A percentile compares a stretch with the other conserved stretches of the same genome.
Conservation (phyloP, 2,113 vertebrate genomes). For the Myanophis thanlyinensis region DNA sequence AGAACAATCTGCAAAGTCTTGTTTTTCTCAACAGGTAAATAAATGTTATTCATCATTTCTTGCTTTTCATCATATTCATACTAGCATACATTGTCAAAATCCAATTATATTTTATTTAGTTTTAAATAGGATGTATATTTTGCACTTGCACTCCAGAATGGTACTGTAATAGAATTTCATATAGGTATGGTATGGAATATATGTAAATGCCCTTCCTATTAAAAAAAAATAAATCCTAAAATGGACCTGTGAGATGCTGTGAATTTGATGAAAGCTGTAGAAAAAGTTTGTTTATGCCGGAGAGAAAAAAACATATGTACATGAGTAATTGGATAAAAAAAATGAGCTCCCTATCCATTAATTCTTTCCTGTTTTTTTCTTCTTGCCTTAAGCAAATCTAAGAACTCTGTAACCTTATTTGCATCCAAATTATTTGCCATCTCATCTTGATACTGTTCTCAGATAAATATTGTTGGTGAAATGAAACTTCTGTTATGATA, state of each 20-base stretch:
- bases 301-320: neutral
- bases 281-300: neutral
- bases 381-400: neutral
- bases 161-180: neutral
- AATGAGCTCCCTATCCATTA: neutral
- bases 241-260: neutral
- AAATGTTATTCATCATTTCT: neutral
- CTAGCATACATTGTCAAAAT: neutral
- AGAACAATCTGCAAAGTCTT: conserved; percentile 89
- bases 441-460: neutral
- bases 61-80: neutral
- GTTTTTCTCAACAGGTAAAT: conserved; percentile 92
- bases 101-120: neutral
- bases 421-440: neutral
- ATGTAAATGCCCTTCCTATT: neutral
- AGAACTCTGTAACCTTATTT: neutral
- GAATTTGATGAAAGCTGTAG: neutral
- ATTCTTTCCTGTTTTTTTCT: neutral
- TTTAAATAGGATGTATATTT: neutral
- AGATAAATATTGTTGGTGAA: neutral
- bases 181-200: neutral
- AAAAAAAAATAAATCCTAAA: neutral
- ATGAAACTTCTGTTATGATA: neutral
- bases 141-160: neutral
- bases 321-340: neutral